Percentiles rank a stretch among this genome's conserved stretches.
These are phyloP conservation scores for Paraplagusia blochii DNA, from an alignment of 2,113 vertebrate species.

Conservation along the genomic window DNA sequence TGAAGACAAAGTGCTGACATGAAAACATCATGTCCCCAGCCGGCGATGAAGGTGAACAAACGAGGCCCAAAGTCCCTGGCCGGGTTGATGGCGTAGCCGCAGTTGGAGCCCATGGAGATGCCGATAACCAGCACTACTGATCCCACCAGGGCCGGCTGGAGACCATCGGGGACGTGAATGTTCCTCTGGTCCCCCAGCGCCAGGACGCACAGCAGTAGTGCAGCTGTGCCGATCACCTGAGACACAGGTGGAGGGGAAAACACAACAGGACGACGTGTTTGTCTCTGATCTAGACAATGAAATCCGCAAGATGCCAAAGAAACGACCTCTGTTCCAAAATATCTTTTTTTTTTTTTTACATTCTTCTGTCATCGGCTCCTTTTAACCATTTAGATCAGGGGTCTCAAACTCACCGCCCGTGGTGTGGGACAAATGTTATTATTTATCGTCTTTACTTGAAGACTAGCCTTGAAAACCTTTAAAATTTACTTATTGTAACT, in stretches of 20 bases:
- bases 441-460: too few species aligned
- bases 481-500: too few species aligned
- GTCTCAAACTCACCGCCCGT: too few species aligned
- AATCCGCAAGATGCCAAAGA: too few species aligned
- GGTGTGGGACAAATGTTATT: too few species aligned
- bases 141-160: slow-evolving; percentile 74
- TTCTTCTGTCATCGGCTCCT: too few species aligned
- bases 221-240: slow-evolving; percentile 76
- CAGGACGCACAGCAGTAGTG: slow-evolving; percentile 73
- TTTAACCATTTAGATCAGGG: too few species aligned
- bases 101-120: slow-evolving; percentile 78
- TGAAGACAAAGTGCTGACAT: slow-evolving; percentile 42
- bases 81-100: slow-evolving; percentile 82
- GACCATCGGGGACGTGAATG: slow-evolving; percentile 58
- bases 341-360: too few species aligned
- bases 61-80: slow-evolving; percentile 81
- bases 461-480: too few species aligned
- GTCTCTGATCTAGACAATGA: too few species aligned
- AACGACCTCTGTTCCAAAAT: too few species aligned
- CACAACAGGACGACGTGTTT: too few species aligned
- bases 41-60: slow-evolving; percentile 79
- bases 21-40: slow-evolving; percentile 84
- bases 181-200: slow-evolving; percentile 74
- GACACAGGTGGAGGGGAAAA: neutral
- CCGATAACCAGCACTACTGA: slow-evolving; percentile 71